Evolutionary conservation across 2,888 invertebrate species (phyloP), one percentile per base, ranked within the genome.

Genomic region (Pollenia amentaria): DNA sequence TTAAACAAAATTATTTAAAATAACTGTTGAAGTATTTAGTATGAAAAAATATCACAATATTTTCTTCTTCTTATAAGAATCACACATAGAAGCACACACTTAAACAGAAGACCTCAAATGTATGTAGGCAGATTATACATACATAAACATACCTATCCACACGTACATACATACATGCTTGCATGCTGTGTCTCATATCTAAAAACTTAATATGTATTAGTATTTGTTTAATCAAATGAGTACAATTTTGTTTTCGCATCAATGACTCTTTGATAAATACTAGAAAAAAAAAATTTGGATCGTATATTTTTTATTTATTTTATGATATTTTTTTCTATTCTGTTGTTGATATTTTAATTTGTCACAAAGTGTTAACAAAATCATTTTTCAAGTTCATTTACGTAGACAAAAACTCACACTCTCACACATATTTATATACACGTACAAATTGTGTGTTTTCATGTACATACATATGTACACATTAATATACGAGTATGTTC

Each of bases 341-440:
- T 46, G 44, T 29, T 21, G 14, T 46, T 62, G 40, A 14, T 29
- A 9, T 46, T 29, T 65, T 14, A 29, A 57, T 76, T 64, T 79
- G 44, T 60, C 70, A 75, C 42, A 57, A 29, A 46, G 16, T 51
- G 38, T 77, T 76, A 44, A 72, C 44, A 76, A 29, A 83, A 72
- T 84, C 80, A 76, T 72, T 80, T 73, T 84, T 80, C 84, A 80
- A 84, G 87, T 84, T 84, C 87, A 84, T 80, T 84, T 83, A 29
- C 53, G 16, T 73, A 65, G 18, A 48, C 29, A 40, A 38, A 16
- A 72, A 72, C 40, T 62, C 65, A 64, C n/a, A 75, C 18, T 44
- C 46, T 42, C 44, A 21, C 18, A 73, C 29, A 44, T 51, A 7
- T 57, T 0, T 10, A 44, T 53, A 70, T 11, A 48, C 48, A 65